Evolutionary conservation across 1,140 invertebrate genomes (phyloP), one percentile per base, ranked within the genome.

Genomic region (Chrysomallon squamiferum): DNA sequence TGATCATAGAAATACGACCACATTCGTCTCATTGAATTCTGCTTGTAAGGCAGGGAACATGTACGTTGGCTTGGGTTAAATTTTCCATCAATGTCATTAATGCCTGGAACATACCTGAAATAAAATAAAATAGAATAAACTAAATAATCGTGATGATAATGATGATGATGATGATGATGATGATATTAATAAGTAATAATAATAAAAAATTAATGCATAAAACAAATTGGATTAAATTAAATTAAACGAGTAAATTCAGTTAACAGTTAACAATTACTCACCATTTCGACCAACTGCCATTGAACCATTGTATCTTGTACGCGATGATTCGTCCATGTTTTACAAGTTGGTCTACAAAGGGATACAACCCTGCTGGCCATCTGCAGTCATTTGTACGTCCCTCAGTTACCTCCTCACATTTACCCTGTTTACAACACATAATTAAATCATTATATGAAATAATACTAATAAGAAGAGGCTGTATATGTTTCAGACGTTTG

Each of bases 1-100:
- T 69, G 63, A 45, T 65, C 58, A 20, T 56, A 54, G 49, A 69
- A 69, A 38, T 65, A 65, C n/a, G 58, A 35, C 68, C 62, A 69
- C 62, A 32, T 50, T 38, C 58, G 38, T 35, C 63, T 50, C 43
- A 69, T 11, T 15, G 62, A 30, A 7, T 63, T 62, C 20, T n/a
- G 33, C 20, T 15, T 30, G 30, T 56, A 30, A 2, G 29, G 9
- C 3, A 45, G 41, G 2, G 27, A 11, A 38, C 67, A 69, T n/a
- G 22, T n/a, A 11, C 25, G 47, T 65, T 69, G 47, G 18, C 20
- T 9, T 4, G 27, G 57, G 50, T 66, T 69, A 38, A 56, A 56
- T 38, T 69, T 65, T 25, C 29, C 27, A 50, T 65, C 67, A n/a
- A 65, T 30, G 45, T 69, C 67, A 30, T 69, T 69, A 18, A 41